These are phyloP conservation scores for Heteronetta atricapilla DNA, from an alignment of 2,113 vertebrate species.

Conservation along the genomic window DNA sequence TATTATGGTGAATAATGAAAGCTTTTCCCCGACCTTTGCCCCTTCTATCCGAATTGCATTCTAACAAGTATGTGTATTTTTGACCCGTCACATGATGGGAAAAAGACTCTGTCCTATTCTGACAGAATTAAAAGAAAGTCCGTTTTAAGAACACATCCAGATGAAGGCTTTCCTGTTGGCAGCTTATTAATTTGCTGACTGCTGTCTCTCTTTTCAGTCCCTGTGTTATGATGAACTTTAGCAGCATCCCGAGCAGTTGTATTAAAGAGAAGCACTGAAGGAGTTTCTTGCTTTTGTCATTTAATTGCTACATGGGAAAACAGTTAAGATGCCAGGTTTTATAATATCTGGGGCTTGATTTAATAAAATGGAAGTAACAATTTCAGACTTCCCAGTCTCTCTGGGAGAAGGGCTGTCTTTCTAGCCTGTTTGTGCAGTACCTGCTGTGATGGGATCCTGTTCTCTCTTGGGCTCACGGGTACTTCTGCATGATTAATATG, in stretches of 20 bases:
- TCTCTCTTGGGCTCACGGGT: not conserved
- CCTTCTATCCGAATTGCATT: not conserved
- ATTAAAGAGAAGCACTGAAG: not conserved
- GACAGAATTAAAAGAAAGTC: not conserved
- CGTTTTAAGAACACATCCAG: not conserved
- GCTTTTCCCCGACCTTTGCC: constrained; percentile 3
- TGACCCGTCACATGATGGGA: not conserved
- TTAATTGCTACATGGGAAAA: not conserved
- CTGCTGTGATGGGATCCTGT: not conserved
- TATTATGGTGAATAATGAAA: constrained; percentile 47
- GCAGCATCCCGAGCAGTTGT: not conserved
- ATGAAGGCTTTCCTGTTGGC: not conserved
- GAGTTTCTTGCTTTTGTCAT: not conserved
- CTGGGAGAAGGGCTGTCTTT: not conserved
- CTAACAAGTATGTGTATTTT: constrained; percentile 11
- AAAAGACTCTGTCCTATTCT: not conserved
- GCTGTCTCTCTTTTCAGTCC: not conserved
- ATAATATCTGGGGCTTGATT: not conserved
- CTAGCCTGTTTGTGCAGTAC: not conserved
- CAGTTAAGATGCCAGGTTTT: not conserved
- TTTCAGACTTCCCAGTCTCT: not conserved
- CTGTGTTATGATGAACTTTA: not conserved
- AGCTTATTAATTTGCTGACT: not conserved
- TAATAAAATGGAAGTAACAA: not conserved
- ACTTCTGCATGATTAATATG: not conserved